These are phyloP conservation scores for Loripinus fragilis DNA, from an alignment of 2,888 invertebrate genomes.

Conservation along the genomic window DNA sequence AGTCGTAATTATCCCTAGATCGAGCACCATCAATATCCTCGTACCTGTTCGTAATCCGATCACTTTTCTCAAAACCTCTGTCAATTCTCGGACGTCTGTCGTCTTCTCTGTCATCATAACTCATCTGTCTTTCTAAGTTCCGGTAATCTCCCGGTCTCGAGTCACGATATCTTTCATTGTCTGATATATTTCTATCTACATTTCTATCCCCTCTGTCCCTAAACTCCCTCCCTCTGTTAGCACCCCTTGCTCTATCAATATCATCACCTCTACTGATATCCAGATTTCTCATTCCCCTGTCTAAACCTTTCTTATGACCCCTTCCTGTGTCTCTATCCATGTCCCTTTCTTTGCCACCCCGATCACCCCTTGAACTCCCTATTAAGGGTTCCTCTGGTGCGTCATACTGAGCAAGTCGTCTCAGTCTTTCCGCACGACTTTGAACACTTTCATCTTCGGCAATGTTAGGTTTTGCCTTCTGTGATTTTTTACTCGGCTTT, in stretches of 20 bases:
- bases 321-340: conserved; percentile 33
- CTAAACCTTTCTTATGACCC: conserved; percentile 29
- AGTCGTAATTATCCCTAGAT: not conserved
- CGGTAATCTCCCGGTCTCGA: not conserved
- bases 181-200: not conserved
- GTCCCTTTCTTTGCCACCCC: conserved; percentile 14
- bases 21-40: conserved; percentile 8
- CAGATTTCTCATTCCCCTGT: conserved; percentile 32
- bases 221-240: not conserved
- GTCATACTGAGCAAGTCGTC: conserved; percentile 44
- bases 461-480: conserved; percentile 13
- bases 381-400: conserved; percentile 12
- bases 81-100: not conserved
- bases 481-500: conserved; percentile 33
- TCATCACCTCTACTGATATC: not conserved
- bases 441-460: not conserved
- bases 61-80: conserved; percentile 3
- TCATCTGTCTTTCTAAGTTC: not conserved
- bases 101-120: not conserved
- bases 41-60: conserved; percentile 31
- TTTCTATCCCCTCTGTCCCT: conserved; percentile 2
- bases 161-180: not conserved
- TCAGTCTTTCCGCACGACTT: conserved; percentile 25
- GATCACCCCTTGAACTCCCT: conserved; percentile 17
- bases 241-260: not conserved